Conservation (phyloP, 1,140 invertebrate species). For the Ceratosolen fusciceps region DNA sequence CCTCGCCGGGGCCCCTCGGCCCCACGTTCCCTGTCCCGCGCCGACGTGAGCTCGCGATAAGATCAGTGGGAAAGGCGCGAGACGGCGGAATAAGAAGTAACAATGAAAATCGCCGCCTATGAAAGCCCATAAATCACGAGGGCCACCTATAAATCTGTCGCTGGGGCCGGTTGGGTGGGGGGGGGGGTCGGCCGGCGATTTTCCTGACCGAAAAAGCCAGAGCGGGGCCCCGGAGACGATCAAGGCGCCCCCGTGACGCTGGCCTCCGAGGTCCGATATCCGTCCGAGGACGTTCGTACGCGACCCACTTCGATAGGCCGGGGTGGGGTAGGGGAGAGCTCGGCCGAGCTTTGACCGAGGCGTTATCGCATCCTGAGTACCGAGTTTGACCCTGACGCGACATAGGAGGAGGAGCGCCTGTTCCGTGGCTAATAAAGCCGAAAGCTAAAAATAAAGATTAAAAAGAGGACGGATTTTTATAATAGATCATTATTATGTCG, state of each 20-base stretch:
- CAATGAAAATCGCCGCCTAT: constrained; percentile 25
- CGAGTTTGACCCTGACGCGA: not conserved
- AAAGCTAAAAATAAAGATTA: too few relatives aligned
- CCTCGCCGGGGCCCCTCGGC: too few relatives aligned
- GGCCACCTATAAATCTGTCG: not conserved
- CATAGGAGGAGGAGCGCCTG: too few relatives aligned
- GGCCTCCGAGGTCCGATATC: constrained; percentile 15
- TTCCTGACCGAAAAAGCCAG: not conserved
- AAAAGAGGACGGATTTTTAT: not conserved
- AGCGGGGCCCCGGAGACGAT: not conserved
- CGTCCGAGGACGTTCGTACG: not conserved
- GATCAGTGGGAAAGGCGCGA: not conserved
- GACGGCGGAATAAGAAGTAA: not conserved
- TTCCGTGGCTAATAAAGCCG: too few relatives aligned
- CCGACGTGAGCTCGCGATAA: not conserved
- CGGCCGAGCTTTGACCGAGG: not conserved
- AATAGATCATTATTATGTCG: too few relatives aligned
- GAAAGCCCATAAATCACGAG: constrained; percentile 14
- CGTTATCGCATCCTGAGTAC: not conserved
- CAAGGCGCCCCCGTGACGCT: not conserved
- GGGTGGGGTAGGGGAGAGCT: not conserved
- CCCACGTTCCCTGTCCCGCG: too few relatives aligned
- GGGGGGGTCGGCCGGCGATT: not conserved
- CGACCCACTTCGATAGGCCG: constrained; percentile 2
- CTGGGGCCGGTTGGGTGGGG: not conserved